A percentile compares a stretch with the other conserved stretches of the same genome.
phyloP scores from a whole-genome alignment of 1,140 invertebrate genomes.

The Zeugodacus cucurbitae region DNA sequence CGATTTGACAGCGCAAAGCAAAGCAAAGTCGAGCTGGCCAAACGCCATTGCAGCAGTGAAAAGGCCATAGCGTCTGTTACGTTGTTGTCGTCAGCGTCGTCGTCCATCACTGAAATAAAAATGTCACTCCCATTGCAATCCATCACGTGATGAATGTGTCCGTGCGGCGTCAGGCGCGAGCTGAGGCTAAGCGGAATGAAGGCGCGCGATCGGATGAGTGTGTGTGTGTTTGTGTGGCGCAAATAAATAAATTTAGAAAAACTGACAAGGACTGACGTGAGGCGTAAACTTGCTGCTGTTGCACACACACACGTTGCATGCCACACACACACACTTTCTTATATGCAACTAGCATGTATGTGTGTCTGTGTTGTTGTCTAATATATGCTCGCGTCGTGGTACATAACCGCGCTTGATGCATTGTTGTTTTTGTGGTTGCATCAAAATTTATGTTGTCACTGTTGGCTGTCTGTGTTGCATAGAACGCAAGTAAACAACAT shows the following conservation, averaged over 20 bases:
- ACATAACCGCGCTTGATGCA: slow-evolving; percentile 37
- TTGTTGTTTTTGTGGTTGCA: slow-evolving; percentile 54
- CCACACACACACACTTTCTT: not conserved
- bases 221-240: not conserved
- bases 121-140: slow-evolving; percentile 66
- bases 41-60: slow-evolving; percentile 11
- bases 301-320: not conserved
- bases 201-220: not conserved
- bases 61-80: slow-evolving; percentile 41
- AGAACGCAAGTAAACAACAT: slow-evolving; percentile 23
- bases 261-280: slow-evolving; percentile 36
- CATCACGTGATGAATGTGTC: slow-evolving; percentile 65
- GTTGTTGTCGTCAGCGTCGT: slow-evolving; percentile 51
- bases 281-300: slow-evolving; percentile 32
- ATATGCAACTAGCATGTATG: not conserved
- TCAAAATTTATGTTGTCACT: slow-evolving; percentile 64
- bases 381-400: not conserved
- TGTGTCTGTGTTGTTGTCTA: not conserved
- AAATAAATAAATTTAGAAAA: slow-evolving; percentile 38
- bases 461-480: slow-evolving; percentile 31
- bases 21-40: not conserved
- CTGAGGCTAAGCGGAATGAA: not conserved
- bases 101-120: slow-evolving; percentile 66
- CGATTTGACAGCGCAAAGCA: not conserved
- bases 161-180: not conserved